Base-by-base conservation (phyloP, 1,140 invertebrate genomes). In the Akabosia matsudoensis region DNA sequence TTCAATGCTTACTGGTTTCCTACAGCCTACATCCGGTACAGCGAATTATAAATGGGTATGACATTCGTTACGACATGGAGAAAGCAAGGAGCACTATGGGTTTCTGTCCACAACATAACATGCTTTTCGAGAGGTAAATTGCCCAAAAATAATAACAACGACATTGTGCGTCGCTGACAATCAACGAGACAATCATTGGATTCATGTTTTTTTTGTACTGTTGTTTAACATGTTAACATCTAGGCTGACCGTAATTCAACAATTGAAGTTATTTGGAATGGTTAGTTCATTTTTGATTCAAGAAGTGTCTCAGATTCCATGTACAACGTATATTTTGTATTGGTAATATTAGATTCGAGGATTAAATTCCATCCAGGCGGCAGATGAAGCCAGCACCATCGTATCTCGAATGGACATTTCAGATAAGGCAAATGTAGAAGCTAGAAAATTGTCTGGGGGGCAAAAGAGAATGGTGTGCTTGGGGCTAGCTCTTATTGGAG, bases 21-120 rank as follows among this genome's bases (percentile, higher is more conserved):
- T 91, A 31, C 86, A 88, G 1, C 90, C 92, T 24, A 89, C 89
- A 0, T 86, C 85, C 70, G 92, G 92, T 0, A 88, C 87, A 22
- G 91, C 92, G 1, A 82, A n/a, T 85, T 52, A 85, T 95, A 1
- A 90, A 90, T 79, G 92, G 90, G 22, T 88, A 88, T 82, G 89
- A 92, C 82, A 91, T 93, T 31, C 83, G 86, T 24, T 88, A 84
- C 10, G 85, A 90, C 70, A 87, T 89, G 79, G 83, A 84, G 18
- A 83, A 56, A 10, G 91, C 92, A 0, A 87, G 93, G 28, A 84
- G 86, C 33, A 91, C 90, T 76, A 85, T 96, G 0, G 95, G 96
- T 0, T 86, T 96, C 3, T 99, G 97, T 85, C 96, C 96, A 14
- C 97, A 99, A 84, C 94, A 97, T 84, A 95, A 98, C 85, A 92